Evolutionary conservation across 2,888 invertebrate species (phyloP).

Genomic region (Eucriotettix oculatus): DNA sequence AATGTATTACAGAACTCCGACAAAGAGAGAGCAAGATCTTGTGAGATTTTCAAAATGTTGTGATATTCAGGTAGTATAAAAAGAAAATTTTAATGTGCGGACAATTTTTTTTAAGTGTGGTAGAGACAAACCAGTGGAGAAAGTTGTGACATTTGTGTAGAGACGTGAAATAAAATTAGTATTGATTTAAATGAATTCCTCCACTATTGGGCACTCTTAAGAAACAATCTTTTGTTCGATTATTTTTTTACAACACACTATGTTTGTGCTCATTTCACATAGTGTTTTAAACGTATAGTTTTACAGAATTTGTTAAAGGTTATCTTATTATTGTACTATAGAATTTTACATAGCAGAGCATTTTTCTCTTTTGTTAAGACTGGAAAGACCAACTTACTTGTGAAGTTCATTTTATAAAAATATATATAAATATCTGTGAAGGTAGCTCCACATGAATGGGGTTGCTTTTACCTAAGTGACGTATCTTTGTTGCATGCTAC

Average conservation of each 20-base stretch:
- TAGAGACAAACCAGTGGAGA: constrained; percentile 8
- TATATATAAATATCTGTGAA: too few relatives aligned
- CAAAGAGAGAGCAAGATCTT: constrained; percentile 1
- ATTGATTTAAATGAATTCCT: neutral
- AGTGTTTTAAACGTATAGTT: neutral
- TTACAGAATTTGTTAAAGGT: too few relatives aligned
- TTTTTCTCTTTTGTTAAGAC: too few relatives aligned
- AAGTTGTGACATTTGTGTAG: neutral
- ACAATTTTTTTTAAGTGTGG: constrained; percentile 1
- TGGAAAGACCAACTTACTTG: too few relatives aligned
- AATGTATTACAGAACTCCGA: neutral
- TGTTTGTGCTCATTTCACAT: neutral
- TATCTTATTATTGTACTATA: too few relatives aligned
- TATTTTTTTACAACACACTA: neutral
- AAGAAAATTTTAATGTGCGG: constrained; percentile 12
- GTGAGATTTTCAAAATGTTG: constrained; percentile 19
- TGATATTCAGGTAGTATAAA: constrained; percentile 26
- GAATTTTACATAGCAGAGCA: too few relatives aligned
- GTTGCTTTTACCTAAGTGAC: neutral
- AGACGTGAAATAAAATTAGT: neutral
- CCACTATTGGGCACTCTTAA: constrained; percentile 1
- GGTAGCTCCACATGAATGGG: too few relatives aligned
- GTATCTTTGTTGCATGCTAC: constrained; percentile 2
- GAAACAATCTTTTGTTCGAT: neutral
- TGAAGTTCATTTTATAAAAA: too few relatives aligned